Percentiles rank a stretch among this genome's conserved stretches.
phyloP scores from a whole-genome alignment of 2,113 vertebrate species.

The Microtus montanus region DNA sequence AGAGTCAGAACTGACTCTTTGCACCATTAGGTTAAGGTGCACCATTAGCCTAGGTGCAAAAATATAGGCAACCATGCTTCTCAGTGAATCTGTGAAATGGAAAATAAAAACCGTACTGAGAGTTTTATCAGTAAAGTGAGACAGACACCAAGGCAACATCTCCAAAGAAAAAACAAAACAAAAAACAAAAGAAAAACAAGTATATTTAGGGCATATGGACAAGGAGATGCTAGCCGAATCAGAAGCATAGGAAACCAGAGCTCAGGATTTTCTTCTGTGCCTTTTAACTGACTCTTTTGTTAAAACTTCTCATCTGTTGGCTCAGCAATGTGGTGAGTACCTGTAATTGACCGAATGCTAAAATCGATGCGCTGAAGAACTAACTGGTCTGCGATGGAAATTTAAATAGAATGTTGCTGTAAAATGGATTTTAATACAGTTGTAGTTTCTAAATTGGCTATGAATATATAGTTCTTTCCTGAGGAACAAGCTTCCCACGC shows the following conservation, averaged over 20 bases:
- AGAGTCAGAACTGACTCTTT: neutral
- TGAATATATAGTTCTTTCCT: neutral
- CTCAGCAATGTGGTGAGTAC: slow-evolving; percentile 44
- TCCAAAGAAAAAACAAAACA: neutral
- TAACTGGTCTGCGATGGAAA: slow-evolving; percentile 17
- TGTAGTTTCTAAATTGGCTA: slow-evolving; percentile 36
- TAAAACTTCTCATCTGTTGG: slow-evolving; percentile 13
- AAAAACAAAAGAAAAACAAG: neutral
- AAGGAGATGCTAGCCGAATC: neutral
- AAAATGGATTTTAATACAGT: slow-evolving; percentile 16
- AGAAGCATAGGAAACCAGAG: neutral
- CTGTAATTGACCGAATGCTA: slow-evolving; percentile 50
- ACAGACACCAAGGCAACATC: neutral
- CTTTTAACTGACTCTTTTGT: neutral
- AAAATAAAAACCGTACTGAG: neutral
- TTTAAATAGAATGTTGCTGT: slow-evolving; percentile 37
- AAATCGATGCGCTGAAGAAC: slow-evolving; percentile 53
- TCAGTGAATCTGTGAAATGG: neutral
- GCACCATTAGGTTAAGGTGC: neutral
- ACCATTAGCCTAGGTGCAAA: neutral
- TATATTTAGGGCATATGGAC: neutral
- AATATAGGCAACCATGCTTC: neutral
- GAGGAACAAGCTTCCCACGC: neutral
- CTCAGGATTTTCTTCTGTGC: neutral
- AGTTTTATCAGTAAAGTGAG: neutral